Evolutionary conservation across 1,140 invertebrate genomes (phyloP), one percentile per base, ranked within the genome.

Genomic region (Anagrus nilaparvatae): DNA sequence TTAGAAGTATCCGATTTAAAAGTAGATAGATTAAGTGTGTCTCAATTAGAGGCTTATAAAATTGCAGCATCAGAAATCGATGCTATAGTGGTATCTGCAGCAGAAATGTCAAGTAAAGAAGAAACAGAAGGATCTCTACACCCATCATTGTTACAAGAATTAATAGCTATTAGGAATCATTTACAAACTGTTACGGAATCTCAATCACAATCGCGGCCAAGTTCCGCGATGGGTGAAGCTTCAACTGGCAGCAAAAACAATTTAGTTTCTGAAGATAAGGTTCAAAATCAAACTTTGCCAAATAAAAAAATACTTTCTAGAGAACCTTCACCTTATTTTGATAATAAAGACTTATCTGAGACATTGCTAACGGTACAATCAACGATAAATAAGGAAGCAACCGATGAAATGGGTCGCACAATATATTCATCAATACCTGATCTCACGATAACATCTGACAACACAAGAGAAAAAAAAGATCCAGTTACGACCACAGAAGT

Each of bases 61-160:
- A 82, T 87, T 35, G 65, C 78, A 13, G 82, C 85, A 1, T 86
- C 83, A 1, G 82, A 87, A 56, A 77, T 88, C 25, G 82, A 87
- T 55, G 77, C 81, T 3, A 69, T 75, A 27, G 75, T 77, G 4
- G 69, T 88, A 46, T 73, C 77, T 28, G 73, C 81, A 0, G 67
- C 74, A n/a, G 79, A 83, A 61, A 69, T 79, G 52, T 49, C 53
- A 5, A 53, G 46, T 4, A 56, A 48, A 14, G 38, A 48, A 4
- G 49, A 47, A 17, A 35, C 48, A 18, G 54, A 56, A 4, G 50
- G 39, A 0, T 50, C 48, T 20, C 44, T 69, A 1, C 59, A 59
- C 21, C 59, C 63, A 3, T 59, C 63, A 0, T 43, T 67, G 5
- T 41, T 69, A 7, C 54, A 55, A 23, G 66, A 69, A 23, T 35